phyloP scores from a whole-genome alignment of 2,113 vertebrate species.

The Helogale parvula region DNA sequence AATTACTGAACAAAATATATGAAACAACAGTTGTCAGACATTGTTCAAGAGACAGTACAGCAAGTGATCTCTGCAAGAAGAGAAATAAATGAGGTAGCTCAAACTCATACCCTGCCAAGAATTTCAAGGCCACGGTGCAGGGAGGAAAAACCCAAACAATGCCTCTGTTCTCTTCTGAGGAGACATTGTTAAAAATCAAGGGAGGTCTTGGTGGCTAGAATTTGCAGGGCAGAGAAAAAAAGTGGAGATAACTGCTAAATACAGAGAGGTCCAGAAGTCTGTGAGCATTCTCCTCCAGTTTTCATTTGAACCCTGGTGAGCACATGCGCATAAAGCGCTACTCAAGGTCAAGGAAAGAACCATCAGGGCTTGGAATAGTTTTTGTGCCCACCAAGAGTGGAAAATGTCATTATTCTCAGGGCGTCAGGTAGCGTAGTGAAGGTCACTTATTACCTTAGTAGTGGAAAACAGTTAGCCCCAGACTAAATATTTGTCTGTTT shows the following conservation, averaged over 20 bases:
- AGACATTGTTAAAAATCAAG: background rate
- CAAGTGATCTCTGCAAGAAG: background rate
- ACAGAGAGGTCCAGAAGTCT: background rate
- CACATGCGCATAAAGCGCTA: background rate
- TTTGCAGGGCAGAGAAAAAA: background rate
- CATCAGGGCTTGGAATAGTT: background rate
- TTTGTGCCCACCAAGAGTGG: background rate
- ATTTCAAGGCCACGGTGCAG: background rate
- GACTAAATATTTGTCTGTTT: background rate
- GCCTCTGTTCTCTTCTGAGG: background rate
- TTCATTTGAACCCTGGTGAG: background rate
- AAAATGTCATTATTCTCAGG: background rate
- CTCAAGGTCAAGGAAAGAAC: background rate
- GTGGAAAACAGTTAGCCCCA: background rate
- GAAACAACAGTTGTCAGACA: background rate
- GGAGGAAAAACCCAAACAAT: background rate
- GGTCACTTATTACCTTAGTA: background rate
- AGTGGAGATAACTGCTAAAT: background rate
- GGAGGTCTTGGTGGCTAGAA: background rate
- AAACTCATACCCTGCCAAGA: background rate
- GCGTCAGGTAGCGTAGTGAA: background rate
- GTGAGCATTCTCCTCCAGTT: background rate
- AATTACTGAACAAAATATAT: slow-evolving; percentile 9
- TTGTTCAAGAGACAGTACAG: background rate
- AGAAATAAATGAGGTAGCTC: background rate